Percentiles rank a stretch among this genome's conserved stretches.
phyloP scores from a whole-genome alignment of 2,888 invertebrate genomes.

The Globia sparganii region DNA sequence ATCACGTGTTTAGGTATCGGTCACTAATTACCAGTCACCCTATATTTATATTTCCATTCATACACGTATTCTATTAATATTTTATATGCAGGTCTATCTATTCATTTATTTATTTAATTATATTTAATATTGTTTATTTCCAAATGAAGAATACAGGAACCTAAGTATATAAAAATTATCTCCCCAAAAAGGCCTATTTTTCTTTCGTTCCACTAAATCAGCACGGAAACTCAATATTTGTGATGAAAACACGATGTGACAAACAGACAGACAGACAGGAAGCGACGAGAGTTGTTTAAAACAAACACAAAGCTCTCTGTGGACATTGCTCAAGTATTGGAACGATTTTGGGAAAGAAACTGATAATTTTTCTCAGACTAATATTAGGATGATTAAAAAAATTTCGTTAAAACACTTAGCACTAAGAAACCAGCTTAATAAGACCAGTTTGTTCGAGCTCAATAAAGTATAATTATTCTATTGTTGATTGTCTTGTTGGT shows the following conservation, averaged over 20 bases:
- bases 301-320: slow-evolving; percentile 46
- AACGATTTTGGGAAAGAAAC: slow-evolving; percentile 16
- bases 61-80: too few species aligned
- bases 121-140: too few species aligned
- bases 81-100: too few species aligned
- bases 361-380: slow-evolving; percentile 6
- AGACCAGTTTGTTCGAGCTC: too few species aligned
- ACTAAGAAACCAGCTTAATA: too few species aligned
- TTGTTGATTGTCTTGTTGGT: too few species aligned
- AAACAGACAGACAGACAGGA: slow-evolving; percentile 59
- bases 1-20: too few species aligned
- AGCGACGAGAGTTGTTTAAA: slow-evolving; percentile 51
- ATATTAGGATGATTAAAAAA: neutral
- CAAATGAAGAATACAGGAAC: neutral
- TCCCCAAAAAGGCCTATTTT: slow-evolving; percentile 29
- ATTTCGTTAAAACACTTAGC: too few species aligned
- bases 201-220: slow-evolving; percentile 55
- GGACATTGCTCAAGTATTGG: slow-evolving; percentile 41
- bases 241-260: slow-evolving; percentile 57
- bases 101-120: too few species aligned
- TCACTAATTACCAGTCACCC: too few species aligned
- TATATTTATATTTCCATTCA: too few species aligned
- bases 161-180: neutral
- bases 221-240: slow-evolving; percentile 60
- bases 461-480: too few species aligned